These are phyloP conservation scores for Ursus arctos DNA, from an alignment of 2,113 vertebrate genomes.

Conservation along the genomic window DNA sequence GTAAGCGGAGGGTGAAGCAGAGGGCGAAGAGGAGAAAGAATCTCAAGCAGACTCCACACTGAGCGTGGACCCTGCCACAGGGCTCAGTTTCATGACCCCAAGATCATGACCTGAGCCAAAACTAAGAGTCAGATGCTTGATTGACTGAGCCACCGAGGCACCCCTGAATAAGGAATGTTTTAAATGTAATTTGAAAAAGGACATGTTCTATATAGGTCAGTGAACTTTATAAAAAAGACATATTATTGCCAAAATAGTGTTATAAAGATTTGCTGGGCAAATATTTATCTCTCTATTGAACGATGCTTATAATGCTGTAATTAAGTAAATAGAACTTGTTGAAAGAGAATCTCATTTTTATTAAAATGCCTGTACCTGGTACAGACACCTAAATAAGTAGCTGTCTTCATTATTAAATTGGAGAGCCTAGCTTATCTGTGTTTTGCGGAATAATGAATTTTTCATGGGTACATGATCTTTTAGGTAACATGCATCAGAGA, in stretches of 20 bases:
- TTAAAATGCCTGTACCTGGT: not conserved
- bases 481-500: not conserved
- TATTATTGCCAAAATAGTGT: conserved; percentile 17
- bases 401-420: conserved; percentile 11
- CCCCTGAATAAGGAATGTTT: not conserved
- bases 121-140: not conserved
- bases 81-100: not conserved
- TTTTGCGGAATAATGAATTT: conserved; percentile 4
- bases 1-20: not conserved
- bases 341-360: not conserved
- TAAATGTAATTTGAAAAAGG: not conserved
- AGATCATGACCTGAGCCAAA: not conserved
- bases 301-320: not conserved
- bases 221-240: conserved; percentile 13
- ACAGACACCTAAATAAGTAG: not conserved
- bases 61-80: not conserved
- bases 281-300: conserved; percentile 41
- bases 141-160: not conserved
- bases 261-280: not conserved
- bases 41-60: not conserved
- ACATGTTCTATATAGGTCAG: not conserved
- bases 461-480: not conserved
- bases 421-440: not conserved
- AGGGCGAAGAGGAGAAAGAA: not conserved
- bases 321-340: not conserved